Evolutionary conservation across 1,140 invertebrate genomes (phyloP).

Genomic region (Goniozus legneri): DNA sequence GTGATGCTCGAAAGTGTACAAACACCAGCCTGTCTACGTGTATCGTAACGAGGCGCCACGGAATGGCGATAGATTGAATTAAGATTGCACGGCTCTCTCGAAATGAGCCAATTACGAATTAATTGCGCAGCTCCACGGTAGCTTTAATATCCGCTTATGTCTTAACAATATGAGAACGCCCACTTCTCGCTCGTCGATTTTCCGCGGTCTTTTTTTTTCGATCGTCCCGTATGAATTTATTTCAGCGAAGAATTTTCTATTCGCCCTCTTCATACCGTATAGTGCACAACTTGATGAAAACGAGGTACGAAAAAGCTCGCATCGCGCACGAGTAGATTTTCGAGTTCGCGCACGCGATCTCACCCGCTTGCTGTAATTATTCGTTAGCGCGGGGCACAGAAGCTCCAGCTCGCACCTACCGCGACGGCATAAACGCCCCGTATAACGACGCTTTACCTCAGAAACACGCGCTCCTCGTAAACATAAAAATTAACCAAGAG

Average conservation of each 20-base stretch:
- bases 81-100: slow-evolving; percentile 46
- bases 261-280: too few species aligned
- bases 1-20: slow-evolving; percentile 24
- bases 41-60: slow-evolving; percentile 43
- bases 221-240: too few species aligned
- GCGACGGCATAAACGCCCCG: background rate
- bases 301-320: too few species aligned
- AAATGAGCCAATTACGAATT: slow-evolving; percentile 55
- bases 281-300: too few species aligned
- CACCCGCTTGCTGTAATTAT: slow-evolving; percentile 30
- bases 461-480: background rate
- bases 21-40: too few species aligned
- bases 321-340: slow-evolving; percentile 12
- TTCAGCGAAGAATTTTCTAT: too few species aligned
- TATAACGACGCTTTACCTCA: background rate
- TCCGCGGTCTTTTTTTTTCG: too few species aligned
- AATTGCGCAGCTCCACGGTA: slow-evolving; percentile 45
- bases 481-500: background rate
- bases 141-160: slow-evolving; percentile 52
- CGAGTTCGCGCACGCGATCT: slow-evolving; percentile 2
- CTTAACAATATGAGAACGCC: slow-evolving; percentile 40
- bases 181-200: background rate
- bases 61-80: slow-evolving; percentile 55
- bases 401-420: background rate
- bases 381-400: slow-evolving; percentile 24